Base-by-base conservation (phyloP, 2,888 invertebrate genomes). In the Yponomeuta malinellus region DNA sequence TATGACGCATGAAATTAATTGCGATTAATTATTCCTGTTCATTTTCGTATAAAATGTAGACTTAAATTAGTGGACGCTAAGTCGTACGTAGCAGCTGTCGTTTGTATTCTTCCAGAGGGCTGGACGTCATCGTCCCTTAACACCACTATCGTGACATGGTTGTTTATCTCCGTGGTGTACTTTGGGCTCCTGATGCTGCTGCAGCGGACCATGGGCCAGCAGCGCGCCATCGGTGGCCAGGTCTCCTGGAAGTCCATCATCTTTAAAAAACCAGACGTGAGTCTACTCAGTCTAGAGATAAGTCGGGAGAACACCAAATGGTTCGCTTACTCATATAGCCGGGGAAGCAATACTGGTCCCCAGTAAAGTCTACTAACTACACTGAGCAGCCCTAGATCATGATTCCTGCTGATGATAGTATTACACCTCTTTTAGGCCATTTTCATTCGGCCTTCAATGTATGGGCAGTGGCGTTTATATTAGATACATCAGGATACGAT, bases 231-330 rank as follows among this genome's bases (percentile, higher is more conserved):
- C 12, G 90, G 90, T 0, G 90, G 88, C 0, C 86, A 86, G 71
- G 87, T 88, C 6, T 82, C 90, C 0, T 91, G 88, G 90, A 85
- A 80, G 71, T 84, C 88, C 0, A 81, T 88, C 10, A 79, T 91
- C 68, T 89, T 89, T 73, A 88, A 85, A 72, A 78, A 84, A 76
- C 72, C 72, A 37, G 77, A 80, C 81, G 90, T 87, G 72, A 70
- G 63, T 59, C 2, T n/a, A 59, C 12, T 9, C 5, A 33, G 33
- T 43, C 43, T 5, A 15, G 23, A 63, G 6, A 15, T 15, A 63
- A n/a, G 5, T 15, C 15, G 15, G 12, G 10, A 15, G 8, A 63
- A 1, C 6, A 23, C 63, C 63, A 63, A 63, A n/a, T 63, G 5
- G 23, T 29, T 29, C 6, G 63, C 5, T 10, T 63, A 6, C 12